Percentiles rank a stretch among this genome's conserved stretches.
These are phyloP conservation scores for Hypena proboscidalis DNA, from an alignment of 2,888 invertebrate genomes.

Conservation along the genomic window DNA sequence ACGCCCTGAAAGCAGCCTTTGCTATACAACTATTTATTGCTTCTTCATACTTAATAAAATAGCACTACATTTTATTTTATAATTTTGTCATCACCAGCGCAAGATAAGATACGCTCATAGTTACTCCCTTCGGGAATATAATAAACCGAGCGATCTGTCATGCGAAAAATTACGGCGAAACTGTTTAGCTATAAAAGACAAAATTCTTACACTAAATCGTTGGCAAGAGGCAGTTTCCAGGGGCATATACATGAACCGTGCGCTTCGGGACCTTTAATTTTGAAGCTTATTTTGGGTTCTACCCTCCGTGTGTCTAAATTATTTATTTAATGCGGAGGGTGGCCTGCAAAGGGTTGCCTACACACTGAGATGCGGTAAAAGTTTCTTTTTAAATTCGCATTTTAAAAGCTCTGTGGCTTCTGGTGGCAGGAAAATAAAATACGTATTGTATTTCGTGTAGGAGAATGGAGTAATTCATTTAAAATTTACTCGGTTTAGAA, in stretches of 20 bases:
- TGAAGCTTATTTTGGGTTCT: constrained; percentile 44
- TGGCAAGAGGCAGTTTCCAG: constrained; percentile 27
- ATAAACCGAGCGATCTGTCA: constrained; percentile 45
- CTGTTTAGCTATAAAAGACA: constrained; percentile 48
- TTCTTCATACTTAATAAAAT: too few relatives aligned
- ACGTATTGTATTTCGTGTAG: not conserved
- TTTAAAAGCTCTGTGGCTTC: constrained; percentile 10
- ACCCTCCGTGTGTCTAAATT: constrained; percentile 35
- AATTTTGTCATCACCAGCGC: too few relatives aligned
- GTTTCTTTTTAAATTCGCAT: constrained; percentile 9
- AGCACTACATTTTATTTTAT: too few relatives aligned
- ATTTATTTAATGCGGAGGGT: constrained; percentile 42
- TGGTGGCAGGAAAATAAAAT: not conserved
- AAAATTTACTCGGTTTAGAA: too few relatives aligned
- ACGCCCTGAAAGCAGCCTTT: too few relatives aligned
- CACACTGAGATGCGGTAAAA: constrained; percentile 11
- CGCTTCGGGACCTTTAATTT: constrained; percentile 35
- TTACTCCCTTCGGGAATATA: constrained; percentile 19
- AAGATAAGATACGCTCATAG: constrained; percentile 16
- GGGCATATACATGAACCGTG: constrained; percentile 33
- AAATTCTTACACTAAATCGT: constrained; percentile 42
- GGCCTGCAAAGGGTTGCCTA: constrained; percentile 12
- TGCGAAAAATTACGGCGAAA: constrained; percentile 50
- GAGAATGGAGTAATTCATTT: too few relatives aligned
- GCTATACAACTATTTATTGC: too few relatives aligned